Evolutionary conservation across 2,797 vertebrate genomes (phyloP).

Genomic region (Steatocranus sp.): DNA sequence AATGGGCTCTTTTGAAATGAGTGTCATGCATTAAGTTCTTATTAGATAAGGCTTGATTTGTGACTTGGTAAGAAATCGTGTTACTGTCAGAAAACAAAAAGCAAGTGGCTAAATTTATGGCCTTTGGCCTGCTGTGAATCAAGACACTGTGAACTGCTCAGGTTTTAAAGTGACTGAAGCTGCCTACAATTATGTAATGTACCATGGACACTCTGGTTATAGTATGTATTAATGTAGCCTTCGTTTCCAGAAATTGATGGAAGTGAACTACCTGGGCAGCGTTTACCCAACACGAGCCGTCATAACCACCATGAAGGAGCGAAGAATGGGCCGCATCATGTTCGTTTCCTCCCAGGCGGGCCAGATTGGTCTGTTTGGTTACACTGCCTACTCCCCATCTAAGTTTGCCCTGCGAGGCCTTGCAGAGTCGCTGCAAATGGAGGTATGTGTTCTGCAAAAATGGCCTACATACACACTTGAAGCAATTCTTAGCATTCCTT

Average conservation of each 20-base stretch:
- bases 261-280: conserved; percentile 95
- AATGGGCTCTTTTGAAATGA: background rate
- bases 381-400: conserved; percentile 92
- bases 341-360: conserved; percentile 97
- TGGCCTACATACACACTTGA: background rate
- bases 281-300: conserved; percentile 93
- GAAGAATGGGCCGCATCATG: conserved; percentile 92
- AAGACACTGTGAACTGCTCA: background rate
- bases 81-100: background rate
- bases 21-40: background rate
- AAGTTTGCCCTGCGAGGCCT: conserved; percentile 95
- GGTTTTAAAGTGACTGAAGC: background rate
- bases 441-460: conserved; percentile 73
- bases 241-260: conserved; percentile 85
- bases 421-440: conserved; percentile 97
- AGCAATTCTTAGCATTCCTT: background rate
- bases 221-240: background rate
- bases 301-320: conserved; percentile 95
- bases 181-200: background rate
- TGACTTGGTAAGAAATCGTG: background rate
- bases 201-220: background rate
- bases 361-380: conserved; percentile 91
- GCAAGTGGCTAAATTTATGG: background rate
- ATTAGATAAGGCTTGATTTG: background rate
- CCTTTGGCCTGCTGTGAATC: background rate